Evolutionary conservation across 2,113 vertebrate species (phyloP).

Genomic region (Lipotes vexillifer): DNA sequence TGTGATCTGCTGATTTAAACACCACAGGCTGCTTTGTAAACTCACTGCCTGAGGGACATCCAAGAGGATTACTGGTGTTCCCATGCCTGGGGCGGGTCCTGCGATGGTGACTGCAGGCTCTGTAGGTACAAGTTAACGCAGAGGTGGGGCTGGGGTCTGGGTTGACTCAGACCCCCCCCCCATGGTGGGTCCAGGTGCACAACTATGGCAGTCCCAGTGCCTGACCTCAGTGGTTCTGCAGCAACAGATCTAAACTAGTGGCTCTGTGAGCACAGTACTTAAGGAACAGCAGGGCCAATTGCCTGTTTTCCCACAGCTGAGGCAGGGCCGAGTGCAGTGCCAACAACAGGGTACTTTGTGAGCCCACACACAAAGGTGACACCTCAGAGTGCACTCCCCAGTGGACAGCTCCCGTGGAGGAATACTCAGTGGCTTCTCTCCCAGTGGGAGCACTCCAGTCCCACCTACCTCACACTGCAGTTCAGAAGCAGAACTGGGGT

Average conservation of each 20-base stretch:
- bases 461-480: background rate
- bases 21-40: background rate
- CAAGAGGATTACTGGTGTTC: background rate
- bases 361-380: accelerated
- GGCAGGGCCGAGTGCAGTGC: background rate
- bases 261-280: background rate
- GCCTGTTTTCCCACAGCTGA: background rate
- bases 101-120: background rate
- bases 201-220: background rate
- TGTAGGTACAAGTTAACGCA: accelerated
- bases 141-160: background rate
- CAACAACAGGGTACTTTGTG: background rate
- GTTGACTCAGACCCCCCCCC: background rate
- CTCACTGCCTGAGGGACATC: background rate
- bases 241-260: background rate
- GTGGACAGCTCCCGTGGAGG: background rate
- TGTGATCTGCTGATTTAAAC: background rate
- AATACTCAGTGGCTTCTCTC: background rate
- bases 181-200: background rate
- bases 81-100: background rate
- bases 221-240: background rate
- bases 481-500: background rate
- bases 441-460: background rate
- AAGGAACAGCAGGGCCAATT: background rate
- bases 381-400: background rate